phyloP scores from a whole-genome alignment of 2,888 invertebrate species.

The Orchesellides sinensis region DNA sequence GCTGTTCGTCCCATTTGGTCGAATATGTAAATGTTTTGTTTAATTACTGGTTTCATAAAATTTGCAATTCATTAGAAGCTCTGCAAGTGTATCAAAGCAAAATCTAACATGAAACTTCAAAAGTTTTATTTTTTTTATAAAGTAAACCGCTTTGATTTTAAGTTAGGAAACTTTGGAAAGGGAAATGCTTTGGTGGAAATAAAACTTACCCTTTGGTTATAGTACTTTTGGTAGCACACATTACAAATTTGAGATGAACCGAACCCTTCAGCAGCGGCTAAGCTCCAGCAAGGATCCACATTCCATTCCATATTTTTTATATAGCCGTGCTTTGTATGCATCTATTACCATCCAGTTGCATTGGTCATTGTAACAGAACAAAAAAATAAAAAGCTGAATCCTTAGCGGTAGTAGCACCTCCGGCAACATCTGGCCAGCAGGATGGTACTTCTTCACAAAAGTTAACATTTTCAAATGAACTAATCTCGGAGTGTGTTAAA shows the following conservation, averaged over 20 bases:
- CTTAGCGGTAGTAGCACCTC: slow-evolving; percentile 47
- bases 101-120: neutral
- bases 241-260: neutral
- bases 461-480: slow-evolving; percentile 42
- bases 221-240: neutral
- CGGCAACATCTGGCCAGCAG: slow-evolving; percentile 64
- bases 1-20: slow-evolving; percentile 36
- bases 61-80: slow-evolving; percentile 59
- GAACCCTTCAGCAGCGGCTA: no score
- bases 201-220: slow-evolving; percentile 12
- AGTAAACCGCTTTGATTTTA: neutral
- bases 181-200: neutral
- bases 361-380: no score
- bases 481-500: slow-evolving; percentile 48
- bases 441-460: slow-evolving; percentile 35
- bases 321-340: no score
- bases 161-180: neutral
- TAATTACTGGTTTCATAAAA: slow-evolving; percentile 51
- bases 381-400: no score
- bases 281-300: slow-evolving; percentile 57
- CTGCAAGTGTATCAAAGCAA: neutral
- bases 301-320: slow-evolving; percentile 35
- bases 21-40: slow-evolving; percentile 30
- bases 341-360: no score
- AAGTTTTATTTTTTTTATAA: neutral